phyloP scores from a whole-genome alignment of 1,140 invertebrate species.

The Drosophila carrolli region DNA sequence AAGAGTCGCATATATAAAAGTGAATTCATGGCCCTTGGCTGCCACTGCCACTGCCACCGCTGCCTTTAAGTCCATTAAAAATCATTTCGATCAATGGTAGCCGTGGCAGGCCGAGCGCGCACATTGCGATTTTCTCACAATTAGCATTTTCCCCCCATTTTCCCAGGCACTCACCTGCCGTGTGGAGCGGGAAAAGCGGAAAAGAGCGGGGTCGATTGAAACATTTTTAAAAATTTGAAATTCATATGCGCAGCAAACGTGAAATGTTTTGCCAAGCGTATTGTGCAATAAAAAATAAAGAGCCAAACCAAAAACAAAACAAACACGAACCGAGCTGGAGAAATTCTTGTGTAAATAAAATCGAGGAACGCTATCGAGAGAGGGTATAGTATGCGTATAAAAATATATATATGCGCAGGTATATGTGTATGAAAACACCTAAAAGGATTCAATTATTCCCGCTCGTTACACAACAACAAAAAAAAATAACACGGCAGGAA shows the following conservation, averaged over 20 bases:
- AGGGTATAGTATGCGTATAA: slow-evolving; percentile 42
- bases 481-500: slow-evolving; percentile 28
- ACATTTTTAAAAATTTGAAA: slow-evolving; percentile 83
- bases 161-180: slow-evolving; percentile 13
- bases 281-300: slow-evolving; percentile 79
- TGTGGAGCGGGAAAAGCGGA: background rate
- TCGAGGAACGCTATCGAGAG: slow-evolving; percentile 20
- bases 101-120: slow-evolving; percentile 34
- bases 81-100: slow-evolving; percentile 74
- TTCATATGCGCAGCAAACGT: slow-evolving; percentile 83
- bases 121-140: slow-evolving; percentile 81
- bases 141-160: slow-evolving; percentile 65
- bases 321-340: slow-evolving; percentile 31
- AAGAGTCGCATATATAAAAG: slow-evolving; percentile 36
- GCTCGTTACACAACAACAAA: slow-evolving; percentile 79
- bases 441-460: slow-evolving; percentile 83
- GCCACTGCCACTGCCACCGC: background rate
- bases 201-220: slow-evolving; percentile 59
- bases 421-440: slow-evolving; percentile 71
- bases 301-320: slow-evolving; percentile 37
- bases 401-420: slow-evolving; percentile 1
- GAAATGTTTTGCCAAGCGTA: slow-evolving; percentile 81
- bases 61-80: slow-evolving; percentile 78
- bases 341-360: slow-evolving; percentile 62
- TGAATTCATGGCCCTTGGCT: slow-evolving; percentile 64